Base-by-base conservation (phyloP, 2,797 vertebrate species). In the Poecilia gillii region DNA sequence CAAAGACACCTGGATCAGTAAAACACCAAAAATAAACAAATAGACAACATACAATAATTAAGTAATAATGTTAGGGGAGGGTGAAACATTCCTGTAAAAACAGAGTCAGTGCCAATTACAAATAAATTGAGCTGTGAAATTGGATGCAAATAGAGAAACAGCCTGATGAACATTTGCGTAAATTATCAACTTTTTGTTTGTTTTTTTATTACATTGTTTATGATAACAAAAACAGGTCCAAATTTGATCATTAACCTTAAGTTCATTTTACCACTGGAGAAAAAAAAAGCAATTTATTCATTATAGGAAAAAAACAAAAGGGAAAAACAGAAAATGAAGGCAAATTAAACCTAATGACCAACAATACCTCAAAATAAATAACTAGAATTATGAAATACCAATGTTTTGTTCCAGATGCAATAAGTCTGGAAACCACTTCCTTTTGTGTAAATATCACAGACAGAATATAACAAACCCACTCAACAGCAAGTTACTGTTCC, bases 401-500 rank as follows among this genome's bases (percentile, higher is more conserved):
- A 23, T 55, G n/a, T 55, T 55, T 55, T 55, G 23, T 11, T n/a
- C 53, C 25, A 11, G 51, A 55, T 1, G 51, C 20, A 55, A 59
- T n/a, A 59, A 59, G 28, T 28, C 9, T 4, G n/a, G n/a, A 31
- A 28, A 28, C 13, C 13, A 31, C 9, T 59, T 59, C 57, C 28
- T 31, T 16, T 59, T 31, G 57, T 59, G 28, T 31, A 59, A 59
- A 31, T 59, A 59, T 59, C n/a, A 59, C 5, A 31, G 25, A 55
- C 53, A 55, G 53, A 55, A 31, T 59, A 28, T 39, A 31, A 62
- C 39, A 73, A 78, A 20, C 6, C 33, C 33, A 72, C 28, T 59
- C 43, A 46, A 28, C 6, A 64, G 43, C 0, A 16, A 82, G 43
- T 62, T 78, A 28, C 72, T 78, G 72, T 72, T 86, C 55, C 73